Percentiles rank a stretch among this genome's conserved stretches.
Conservation (phyloP, 2,797 vertebrate species). For the Ambastaia sidthimunki region DNA sequence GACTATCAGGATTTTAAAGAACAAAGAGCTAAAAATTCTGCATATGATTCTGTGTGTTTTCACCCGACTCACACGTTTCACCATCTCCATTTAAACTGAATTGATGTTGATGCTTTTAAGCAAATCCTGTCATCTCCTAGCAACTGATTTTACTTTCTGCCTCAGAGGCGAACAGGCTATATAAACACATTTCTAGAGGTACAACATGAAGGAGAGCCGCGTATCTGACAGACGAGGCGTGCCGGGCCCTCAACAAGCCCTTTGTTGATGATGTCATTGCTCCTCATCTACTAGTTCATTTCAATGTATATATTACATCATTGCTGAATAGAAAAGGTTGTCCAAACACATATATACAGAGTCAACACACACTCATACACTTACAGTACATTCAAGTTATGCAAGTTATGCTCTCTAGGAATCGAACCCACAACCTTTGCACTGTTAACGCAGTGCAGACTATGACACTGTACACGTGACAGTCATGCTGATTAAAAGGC, state of each 20-base stretch:
- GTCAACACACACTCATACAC: conserved; percentile 17
- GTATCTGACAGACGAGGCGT: conserved; percentile 25
- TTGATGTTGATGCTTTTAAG: conserved; percentile 43
- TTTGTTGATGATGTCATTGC: conserved; percentile 38
- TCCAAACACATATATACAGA: conserved; percentile 12
- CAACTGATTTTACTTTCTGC: conserved; percentile 23
- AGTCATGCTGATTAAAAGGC: conserved; percentile 20
- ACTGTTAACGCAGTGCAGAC: neutral
- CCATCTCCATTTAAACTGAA: conserved; percentile 30
- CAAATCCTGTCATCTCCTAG: conserved; percentile 42
- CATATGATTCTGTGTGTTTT: neutral
- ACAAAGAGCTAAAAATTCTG: neutral
- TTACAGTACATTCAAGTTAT: no score
- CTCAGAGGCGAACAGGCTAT: conserved; percentile 35
- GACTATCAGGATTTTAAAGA: neutral
- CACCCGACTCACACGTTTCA: conserved; percentile 19
- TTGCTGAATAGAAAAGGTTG: neutral
- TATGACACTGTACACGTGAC: neutral
- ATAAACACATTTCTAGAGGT: conserved; percentile 42
- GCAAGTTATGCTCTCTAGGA: no score
- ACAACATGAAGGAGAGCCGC: neutral
- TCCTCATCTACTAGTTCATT: conserved; percentile 17
- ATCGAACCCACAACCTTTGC: no score
- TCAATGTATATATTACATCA: conserved; percentile 1
- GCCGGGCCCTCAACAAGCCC: conserved; percentile 14